Conservation (phyloP, 2,797 vertebrate species). For the Manis javanica region DNA sequence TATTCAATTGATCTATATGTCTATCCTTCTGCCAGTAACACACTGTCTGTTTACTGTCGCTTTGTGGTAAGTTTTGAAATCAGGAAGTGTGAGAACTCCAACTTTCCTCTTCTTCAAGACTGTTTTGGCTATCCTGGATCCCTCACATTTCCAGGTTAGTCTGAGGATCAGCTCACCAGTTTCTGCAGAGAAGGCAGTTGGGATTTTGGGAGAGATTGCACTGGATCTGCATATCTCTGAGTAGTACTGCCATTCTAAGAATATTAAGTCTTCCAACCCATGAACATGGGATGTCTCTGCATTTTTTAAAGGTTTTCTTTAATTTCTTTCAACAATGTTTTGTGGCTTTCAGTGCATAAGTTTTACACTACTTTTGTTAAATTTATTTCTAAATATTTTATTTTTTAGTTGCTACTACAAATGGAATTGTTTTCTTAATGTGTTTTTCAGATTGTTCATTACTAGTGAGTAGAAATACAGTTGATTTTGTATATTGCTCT, state of each 20-base stretch:
- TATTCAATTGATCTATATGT: not conserved
- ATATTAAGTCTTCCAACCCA: not conserved
- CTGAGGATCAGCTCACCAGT: not conserved
- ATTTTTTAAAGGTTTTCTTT: not conserved
- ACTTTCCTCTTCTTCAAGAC: conserved; percentile 12
- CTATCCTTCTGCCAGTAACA: not conserved
- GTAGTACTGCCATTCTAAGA: not conserved
- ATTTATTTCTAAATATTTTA: conserved; percentile 15
- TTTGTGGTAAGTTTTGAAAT: not conserved
- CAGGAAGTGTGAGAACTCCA: conserved; percentile 8
- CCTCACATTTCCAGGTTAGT: not conserved
- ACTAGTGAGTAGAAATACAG: conserved; percentile 1
- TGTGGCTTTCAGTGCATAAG: not conserved
- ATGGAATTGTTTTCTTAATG: conserved; percentile 35
- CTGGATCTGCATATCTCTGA: not conserved
- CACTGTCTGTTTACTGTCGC: not conserved
- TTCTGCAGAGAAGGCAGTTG: not conserved
- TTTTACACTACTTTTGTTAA: conserved; percentile 27
- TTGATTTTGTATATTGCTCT: not conserved
- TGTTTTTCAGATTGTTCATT: conserved; percentile 15
- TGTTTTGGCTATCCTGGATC: not conserved
- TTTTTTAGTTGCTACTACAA: not conserved
- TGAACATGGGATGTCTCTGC: not conserved
- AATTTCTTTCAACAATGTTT: conserved; percentile 34
- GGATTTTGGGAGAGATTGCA: not conserved